Base-by-base conservation (phyloP, 2,797 vertebrate genomes). In the Neosalanx taihuensis region DNA sequence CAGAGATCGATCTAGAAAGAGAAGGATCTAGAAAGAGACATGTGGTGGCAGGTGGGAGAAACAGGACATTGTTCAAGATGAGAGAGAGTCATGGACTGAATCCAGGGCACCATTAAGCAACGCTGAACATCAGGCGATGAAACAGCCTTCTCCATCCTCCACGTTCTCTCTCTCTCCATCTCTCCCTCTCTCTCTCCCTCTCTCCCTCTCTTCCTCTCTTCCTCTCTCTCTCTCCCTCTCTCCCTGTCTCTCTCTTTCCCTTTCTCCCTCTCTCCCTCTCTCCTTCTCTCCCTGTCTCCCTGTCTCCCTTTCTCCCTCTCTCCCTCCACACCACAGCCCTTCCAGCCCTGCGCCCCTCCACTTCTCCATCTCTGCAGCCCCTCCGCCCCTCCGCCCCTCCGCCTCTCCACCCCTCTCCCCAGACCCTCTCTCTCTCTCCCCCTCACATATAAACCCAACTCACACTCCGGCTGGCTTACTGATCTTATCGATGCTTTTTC, bases 401-500 rank as follows among this genome's bases (percentile, higher is more conserved):
- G 26, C 6, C 41, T 53, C 31, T 31, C 15, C 33, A 29, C 20
- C 7, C 15, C 62, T 29, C 59, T 35, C 49, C 17, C 26, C 23
- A 64, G 53, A 46, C 26, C 58, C 23, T 18, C 60, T 15, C 60
- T 26, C 23, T 69, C 59, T 26, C 49, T 46, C 67, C n/a, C 33
- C 30, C 53, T 29, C 67, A 57, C 33, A 68, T 64, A 72, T 62
- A 72, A 79, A 82, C 78, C 76, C 70, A 74, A 84, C 83, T 86
- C 84, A 72, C 66, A 49, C 79, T 75, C 63, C 67, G 70, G 70
- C 74, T 35, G 49, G 79, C 81, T 86, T 69, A 61, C 62, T 12
- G 83, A 89, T 88, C 79, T 86, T 84, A 89, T 89, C 85, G 1
- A 59, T 65, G 68, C 30, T 69, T 79, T 87, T 89, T 88, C 77